Percentiles rank a stretch among this genome's conserved stretches.
Evolutionary conservation across 1,140 invertebrate species (phyloP).

Genomic region (Pogonus chalceus): DNA sequence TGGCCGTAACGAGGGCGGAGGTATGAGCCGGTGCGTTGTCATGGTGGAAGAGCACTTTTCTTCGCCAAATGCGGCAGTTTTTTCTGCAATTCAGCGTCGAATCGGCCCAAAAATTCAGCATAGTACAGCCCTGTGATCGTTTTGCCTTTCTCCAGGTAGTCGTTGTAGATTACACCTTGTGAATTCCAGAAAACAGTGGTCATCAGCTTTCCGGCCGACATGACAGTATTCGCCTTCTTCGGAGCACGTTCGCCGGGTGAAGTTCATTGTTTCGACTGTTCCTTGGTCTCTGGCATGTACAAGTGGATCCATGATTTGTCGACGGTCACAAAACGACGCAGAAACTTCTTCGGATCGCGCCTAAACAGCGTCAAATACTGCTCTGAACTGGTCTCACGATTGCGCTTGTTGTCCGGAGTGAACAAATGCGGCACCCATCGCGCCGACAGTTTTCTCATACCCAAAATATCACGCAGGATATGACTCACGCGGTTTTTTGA

Average conservation of each 20-base stretch:
- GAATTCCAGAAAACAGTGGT: slow-evolving; percentile 24
- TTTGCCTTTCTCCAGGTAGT: slow-evolving; percentile 28
- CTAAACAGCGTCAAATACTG: neutral
- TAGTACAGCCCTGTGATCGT: slow-evolving; percentile 23
- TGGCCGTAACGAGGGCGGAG: slow-evolving; percentile 17
- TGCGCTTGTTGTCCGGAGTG: neutral
- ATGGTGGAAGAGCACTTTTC: slow-evolving; percentile 30
- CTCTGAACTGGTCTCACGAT: neutral
- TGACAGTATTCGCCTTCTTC: slow-evolving; percentile 21
- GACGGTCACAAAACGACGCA: slow-evolving; percentile 24
- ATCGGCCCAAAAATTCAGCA: slow-evolving; percentile 17
- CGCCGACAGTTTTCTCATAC: neutral
- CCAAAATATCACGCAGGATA: slow-evolving; percentile 26
- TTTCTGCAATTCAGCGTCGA: slow-evolving; percentile 19
- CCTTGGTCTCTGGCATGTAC: slow-evolving; percentile 31
- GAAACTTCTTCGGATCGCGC: slow-evolving; percentile 17
- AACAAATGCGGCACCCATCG: neutral
- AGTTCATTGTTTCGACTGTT: slow-evolving; percentile 28
- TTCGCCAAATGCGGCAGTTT: slow-evolving; percentile 18
- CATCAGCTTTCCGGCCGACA: slow-evolving; percentile 25
- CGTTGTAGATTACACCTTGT: slow-evolving; percentile 16
- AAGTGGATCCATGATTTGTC: slow-evolving; percentile 33
- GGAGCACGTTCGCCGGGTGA: slow-evolving; percentile 22
- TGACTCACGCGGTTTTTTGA: slow-evolving; percentile 18
- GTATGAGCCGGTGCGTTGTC: slow-evolving; percentile 30